Percentiles rank a stretch among this genome's conserved stretches.
phyloP scores from a whole-genome alignment of 2,888 invertebrate genomes.

The Hypolimnas misippus region DNA sequence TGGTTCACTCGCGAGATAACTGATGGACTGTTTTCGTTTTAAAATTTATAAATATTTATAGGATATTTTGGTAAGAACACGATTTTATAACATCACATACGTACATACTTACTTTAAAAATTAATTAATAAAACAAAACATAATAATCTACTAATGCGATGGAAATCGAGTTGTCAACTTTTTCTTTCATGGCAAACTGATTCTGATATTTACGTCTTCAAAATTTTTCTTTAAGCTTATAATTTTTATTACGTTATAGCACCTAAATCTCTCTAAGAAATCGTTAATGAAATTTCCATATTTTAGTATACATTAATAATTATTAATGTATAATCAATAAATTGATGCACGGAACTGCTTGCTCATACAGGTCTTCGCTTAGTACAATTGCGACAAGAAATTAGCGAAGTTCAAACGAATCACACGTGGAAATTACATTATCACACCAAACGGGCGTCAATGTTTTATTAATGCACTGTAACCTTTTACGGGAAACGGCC shows the following conservation, averaged over 20 bases:
- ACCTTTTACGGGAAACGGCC: not conserved
- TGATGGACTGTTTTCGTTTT: slow-evolving; percentile 27
- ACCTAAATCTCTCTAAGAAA: no score
- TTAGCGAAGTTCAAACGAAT: not conserved
- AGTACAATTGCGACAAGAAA: not conserved
- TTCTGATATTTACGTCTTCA: no score
- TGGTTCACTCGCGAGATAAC: slow-evolving; percentile 30
- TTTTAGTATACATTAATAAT: no score
- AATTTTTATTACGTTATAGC: no score
- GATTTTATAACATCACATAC: not conserved
- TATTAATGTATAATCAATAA: no score
- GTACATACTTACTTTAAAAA: not conserved
- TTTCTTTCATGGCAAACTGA: no score
- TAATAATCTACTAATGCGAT: not conserved
- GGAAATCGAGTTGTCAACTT: no score
- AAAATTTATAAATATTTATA: slow-evolving; percentile 22
- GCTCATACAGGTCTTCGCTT: not conserved
- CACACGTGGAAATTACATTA: slow-evolving; percentile 3
- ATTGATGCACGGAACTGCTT: no score
- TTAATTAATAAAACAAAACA: not conserved
- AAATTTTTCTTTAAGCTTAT: no score
- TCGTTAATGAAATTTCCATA: no score
- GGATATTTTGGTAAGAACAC: slow-evolving; percentile 6
- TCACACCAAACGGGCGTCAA: slow-evolving; percentile 1
- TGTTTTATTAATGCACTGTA: slow-evolving; percentile 4